phyloP scores from a whole-genome alignment of 2,797 vertebrate species.

The Alfaro cultratus region DNA sequence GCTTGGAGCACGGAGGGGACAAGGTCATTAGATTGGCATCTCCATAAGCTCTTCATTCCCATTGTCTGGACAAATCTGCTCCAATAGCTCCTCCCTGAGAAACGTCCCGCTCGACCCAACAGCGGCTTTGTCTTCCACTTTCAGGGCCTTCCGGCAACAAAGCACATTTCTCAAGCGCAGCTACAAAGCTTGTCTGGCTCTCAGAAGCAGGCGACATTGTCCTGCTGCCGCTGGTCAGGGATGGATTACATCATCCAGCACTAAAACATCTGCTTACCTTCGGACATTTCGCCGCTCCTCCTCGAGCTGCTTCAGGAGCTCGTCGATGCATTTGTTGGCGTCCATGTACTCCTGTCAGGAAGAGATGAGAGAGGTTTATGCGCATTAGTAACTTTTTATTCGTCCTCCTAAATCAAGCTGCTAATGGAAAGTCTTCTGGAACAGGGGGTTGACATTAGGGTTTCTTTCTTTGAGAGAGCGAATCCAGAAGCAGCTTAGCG shows the following conservation, averaged over 20 bases:
- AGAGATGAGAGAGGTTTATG: constrained; percentile 33
- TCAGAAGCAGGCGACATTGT: constrained; percentile 72
- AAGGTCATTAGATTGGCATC: constrained; percentile 77
- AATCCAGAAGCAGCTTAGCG: constrained; percentile 72
- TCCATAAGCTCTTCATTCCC: constrained; percentile 71
- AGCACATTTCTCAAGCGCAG: constrained; percentile 67
- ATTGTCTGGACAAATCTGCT: constrained; percentile 66
- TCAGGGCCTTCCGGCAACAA: constrained; percentile 59
- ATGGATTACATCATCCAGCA: constrained; percentile 49
- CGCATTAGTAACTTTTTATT: constrained; percentile 19
- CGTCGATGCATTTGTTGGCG: constrained; percentile 88
- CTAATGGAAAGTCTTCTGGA: constrained; percentile 26
- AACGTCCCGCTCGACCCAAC: constrained; percentile 65
- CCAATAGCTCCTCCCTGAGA: constrained; percentile 66
- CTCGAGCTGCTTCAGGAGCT: constrained; percentile 88
- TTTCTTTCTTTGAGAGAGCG: constrained; percentile 47
- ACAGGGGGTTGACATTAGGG: constrained; percentile 50
- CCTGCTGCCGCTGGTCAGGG: constrained; percentile 57
- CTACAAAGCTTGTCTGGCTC: constrained; percentile 69
- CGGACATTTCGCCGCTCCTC: constrained; percentile 87
- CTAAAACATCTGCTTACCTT: constrained; percentile 84
- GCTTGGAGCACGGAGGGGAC: constrained; percentile 68
- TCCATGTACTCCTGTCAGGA: constrained; percentile 88
- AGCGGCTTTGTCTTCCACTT: constrained; percentile 67
- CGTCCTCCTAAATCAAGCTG: constrained; percentile 12